Evolutionary conservation across 2,888 invertebrate species (phyloP).

Genomic region (Drosophila nr. perissopoda): DNA sequence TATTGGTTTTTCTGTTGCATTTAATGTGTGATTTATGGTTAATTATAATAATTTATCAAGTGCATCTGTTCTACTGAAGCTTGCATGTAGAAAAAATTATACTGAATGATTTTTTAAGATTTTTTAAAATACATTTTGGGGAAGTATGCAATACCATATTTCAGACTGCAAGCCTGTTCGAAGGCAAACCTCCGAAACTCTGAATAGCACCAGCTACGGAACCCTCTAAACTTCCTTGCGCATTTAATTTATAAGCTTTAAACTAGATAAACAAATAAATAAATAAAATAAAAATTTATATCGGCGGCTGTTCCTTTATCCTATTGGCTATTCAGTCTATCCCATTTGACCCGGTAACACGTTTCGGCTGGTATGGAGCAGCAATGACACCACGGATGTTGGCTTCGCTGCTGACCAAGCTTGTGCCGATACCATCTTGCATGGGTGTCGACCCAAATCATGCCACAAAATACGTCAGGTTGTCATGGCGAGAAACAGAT

Average conservation of each 20-base stretch:
- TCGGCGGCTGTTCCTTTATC: background rate
- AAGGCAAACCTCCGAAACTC: background rate
- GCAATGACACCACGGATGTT: background rate
- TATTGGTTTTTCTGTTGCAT: background rate
- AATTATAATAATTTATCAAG: background rate
- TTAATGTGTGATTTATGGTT: background rate
- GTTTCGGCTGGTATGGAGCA: background rate
- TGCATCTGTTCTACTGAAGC: background rate
- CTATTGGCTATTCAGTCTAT: background rate
- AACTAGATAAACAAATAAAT: background rate
- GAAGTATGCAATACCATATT: background rate
- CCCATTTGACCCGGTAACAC: background rate
- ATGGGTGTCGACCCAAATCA: constrained; percentile 2
- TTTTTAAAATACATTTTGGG: background rate
- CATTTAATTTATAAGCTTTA: background rate
- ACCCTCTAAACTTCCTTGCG: background rate
- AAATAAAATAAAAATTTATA: background rate
- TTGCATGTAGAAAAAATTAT: background rate
- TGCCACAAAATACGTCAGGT: constrained; percentile 3
- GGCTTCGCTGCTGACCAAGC: background rate
- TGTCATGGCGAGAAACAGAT: constrained; percentile 2
- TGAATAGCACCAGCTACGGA: background rate
- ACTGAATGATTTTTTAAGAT: background rate
- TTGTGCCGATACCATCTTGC: background rate
- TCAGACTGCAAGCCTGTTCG: background rate